A percentile compares a stretch with the other conserved stretches of the same genome.
Evolutionary conservation across 2,113 vertebrate genomes (phyloP).

Genomic region (Nansenia antarctica): DNA sequence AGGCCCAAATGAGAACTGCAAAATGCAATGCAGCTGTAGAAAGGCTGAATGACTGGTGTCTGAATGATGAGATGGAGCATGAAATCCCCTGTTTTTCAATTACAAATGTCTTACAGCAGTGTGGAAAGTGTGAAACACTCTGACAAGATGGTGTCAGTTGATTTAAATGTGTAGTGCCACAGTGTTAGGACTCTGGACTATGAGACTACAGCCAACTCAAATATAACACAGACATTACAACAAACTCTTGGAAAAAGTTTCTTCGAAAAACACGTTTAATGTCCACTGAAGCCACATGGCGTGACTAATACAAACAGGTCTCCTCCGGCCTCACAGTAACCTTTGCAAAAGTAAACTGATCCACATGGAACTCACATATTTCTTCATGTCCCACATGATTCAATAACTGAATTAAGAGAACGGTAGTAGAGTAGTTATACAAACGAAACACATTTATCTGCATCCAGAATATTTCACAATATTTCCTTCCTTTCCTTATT

Average conservation of each 20-base stretch:
- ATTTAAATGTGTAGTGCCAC: slow-evolving; percentile 60
- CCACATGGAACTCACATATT: slow-evolving; percentile 22
- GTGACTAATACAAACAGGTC: slow-evolving; percentile 62
- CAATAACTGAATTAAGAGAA: no score
- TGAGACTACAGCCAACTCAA: slow-evolving; percentile 62
- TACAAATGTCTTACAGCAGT: slow-evolving; percentile 19
- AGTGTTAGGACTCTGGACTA: slow-evolving; percentile 48
- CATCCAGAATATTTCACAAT: background rate
- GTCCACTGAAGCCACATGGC: slow-evolving; percentile 45
- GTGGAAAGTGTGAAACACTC: slow-evolving; percentile 35
- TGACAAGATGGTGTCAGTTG: slow-evolving; percentile 48
- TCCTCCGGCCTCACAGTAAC: slow-evolving; percentile 53
- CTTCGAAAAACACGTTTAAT: slow-evolving; percentile 64
- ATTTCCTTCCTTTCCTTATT: background rate
- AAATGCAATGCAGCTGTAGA: background rate
- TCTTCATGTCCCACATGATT: background rate
- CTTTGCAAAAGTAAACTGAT: slow-evolving; percentile 43
- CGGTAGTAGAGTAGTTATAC: no score
- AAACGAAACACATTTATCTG: no score
- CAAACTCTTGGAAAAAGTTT: slow-evolving; percentile 59
- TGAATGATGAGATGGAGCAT: slow-evolving; percentile 19
- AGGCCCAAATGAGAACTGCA: background rate
- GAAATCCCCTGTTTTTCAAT: slow-evolving; percentile 37
- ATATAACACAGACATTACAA: slow-evolving; percentile 58
- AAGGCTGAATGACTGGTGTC: background rate